Evolutionary conservation across 2,797 vertebrate genomes (phyloP).

Genomic region (Halcyon smyrnensis): DNA sequence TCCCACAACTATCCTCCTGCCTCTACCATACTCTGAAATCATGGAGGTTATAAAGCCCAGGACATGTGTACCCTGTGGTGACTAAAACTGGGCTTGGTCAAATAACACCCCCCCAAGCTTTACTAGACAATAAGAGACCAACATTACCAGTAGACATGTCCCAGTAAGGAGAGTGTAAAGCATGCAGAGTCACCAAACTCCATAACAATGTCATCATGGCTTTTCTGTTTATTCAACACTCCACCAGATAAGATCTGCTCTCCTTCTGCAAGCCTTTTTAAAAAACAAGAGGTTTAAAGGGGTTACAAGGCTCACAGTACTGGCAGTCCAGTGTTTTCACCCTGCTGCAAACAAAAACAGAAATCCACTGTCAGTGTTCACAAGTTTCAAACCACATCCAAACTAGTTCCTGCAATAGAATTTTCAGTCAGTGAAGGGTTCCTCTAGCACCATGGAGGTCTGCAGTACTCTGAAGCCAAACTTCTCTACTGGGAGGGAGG

Average conservation of each 20-base stretch:
- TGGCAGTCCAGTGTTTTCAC: constrained; percentile 46
- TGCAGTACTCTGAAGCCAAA: background rate
- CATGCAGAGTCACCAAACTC: constrained; percentile 98
- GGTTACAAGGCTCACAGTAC: constrained; percentile 61
- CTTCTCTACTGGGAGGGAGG: background rate
- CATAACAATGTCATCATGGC: constrained; percentile 95
- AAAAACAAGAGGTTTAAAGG: constrained; percentile 62
- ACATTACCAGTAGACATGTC: constrained; percentile 96
- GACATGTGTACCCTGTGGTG: background rate
- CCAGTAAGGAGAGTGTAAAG: constrained; percentile 94
- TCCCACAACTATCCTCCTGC: background rate
- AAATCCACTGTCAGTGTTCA: constrained; percentile 18
- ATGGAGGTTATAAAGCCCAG: background rate
- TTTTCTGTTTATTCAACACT: constrained; percentile 97
- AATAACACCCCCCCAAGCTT: background rate
- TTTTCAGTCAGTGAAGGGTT: background rate
- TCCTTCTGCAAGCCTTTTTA: constrained; percentile 92
- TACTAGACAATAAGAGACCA: background rate
- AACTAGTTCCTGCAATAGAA: background rate
- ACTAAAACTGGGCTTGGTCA: background rate
- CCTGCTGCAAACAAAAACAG: constrained; percentile 66
- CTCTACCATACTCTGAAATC: accelerated
- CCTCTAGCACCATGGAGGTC: background rate
- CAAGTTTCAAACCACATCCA: background rate
- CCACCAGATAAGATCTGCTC: constrained; percentile 97